A percentile compares a stretch with the other conserved stretches of the same genome.
Conservation (phyloP, 2,113 vertebrate species). For the Noctilio leporinus region DNA sequence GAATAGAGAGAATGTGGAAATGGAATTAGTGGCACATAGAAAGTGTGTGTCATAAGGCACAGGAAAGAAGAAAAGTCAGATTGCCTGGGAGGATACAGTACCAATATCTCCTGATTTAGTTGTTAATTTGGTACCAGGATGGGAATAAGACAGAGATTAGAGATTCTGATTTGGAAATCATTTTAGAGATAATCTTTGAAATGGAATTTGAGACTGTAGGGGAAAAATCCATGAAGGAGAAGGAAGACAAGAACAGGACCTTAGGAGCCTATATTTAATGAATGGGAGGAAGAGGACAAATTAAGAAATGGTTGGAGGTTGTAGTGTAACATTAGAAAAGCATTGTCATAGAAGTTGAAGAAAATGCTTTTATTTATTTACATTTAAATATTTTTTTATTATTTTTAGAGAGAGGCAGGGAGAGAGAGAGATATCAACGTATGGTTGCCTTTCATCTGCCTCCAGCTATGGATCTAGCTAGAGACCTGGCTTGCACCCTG, state of each 20-base stretch:
- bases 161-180: background rate
- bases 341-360: background rate
- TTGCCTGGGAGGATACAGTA: background rate
- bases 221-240: background rate
- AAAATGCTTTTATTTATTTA: background rate
- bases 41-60: background rate
- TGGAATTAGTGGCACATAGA: background rate
- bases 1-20: background rate
- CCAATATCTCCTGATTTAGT: background rate
- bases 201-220: background rate
- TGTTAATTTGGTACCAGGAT: background rate
- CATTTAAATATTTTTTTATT: no score
- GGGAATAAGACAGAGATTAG: background rate
- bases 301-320: background rate
- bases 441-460: no score
- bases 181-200: background rate
- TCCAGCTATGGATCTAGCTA: no score
- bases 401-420: no score
- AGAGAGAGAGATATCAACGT: no score
- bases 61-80: background rate
- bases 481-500: no score
- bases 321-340: background rate
- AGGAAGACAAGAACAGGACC: background rate
- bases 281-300: background rate
- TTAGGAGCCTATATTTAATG: background rate